Percentiles rank a stretch among this genome's conserved stretches.
Conservation (phyloP, 2,113 vertebrate species). For the Machaerirhynchus nigripectus region DNA sequence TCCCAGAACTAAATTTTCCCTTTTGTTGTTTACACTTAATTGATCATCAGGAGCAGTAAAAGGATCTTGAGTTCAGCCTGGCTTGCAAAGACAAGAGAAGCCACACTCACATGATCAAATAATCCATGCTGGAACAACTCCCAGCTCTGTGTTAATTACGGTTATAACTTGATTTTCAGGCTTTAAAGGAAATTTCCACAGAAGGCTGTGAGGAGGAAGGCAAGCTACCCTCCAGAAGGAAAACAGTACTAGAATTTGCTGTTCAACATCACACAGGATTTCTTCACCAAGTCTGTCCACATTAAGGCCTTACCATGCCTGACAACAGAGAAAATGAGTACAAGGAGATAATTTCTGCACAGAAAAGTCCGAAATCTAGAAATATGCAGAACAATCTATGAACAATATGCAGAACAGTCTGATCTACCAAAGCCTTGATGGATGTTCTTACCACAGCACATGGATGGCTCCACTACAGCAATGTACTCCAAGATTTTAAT, state of each 20-base stretch:
- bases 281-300: background rate
- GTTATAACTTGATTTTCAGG: background rate
- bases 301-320: background rate
- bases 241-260: background rate
- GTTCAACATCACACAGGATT: background rate
- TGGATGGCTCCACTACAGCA: background rate
- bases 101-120: background rate
- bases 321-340: background rate
- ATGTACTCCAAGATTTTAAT: background rate
- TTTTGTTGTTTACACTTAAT: background rate
- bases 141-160: background rate
- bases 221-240: background rate
- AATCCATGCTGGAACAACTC: constrained; percentile 11
- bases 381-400: background rate
- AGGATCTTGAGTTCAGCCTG: background rate
- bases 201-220: background rate
- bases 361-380: background rate
- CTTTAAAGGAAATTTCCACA: background rate
- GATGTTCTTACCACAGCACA: background rate
- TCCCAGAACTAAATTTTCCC: background rate
- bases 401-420: background rate
- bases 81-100: background rate
- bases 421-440: background rate
- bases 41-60: background rate
- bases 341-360: fast-evolving